phyloP scores from a whole-genome alignment of 2,888 invertebrate species.

The Dysmachus trigonus region DNA sequence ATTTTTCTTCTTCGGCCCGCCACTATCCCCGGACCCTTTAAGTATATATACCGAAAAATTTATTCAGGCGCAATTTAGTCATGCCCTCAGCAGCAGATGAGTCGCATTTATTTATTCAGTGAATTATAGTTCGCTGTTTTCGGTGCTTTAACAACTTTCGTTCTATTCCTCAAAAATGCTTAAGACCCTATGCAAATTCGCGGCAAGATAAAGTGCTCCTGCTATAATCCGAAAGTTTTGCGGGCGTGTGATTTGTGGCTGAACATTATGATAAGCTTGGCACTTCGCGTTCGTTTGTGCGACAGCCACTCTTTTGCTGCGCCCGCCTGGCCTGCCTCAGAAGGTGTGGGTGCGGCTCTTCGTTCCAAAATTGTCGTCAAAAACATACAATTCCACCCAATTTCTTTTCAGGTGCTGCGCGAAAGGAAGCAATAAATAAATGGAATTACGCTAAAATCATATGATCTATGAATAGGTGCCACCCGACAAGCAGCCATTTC shows the following conservation, averaged over 20 bases:
- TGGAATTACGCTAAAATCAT: neutral
- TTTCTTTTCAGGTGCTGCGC: neutral
- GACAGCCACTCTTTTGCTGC: neutral
- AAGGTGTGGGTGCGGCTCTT: neutral
- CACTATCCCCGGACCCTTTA: neutral
- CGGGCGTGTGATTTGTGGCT: neutral
- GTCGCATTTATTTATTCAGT: slow-evolving; percentile 12
- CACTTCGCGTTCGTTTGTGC: slow-evolving; percentile 7
- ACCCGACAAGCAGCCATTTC: neutral
- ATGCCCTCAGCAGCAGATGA: slow-evolving; percentile 12
- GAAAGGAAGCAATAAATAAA: neutral
- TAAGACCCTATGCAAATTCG: neutral
- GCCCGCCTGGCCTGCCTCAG: neutral
- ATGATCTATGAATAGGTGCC: neutral
- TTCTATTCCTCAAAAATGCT: slow-evolving; percentile 14
- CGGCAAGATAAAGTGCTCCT: neutral
- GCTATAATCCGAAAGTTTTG: slow-evolving; percentile 6
- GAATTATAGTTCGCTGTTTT: slow-evolving; percentile 18
- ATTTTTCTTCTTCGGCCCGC: slow-evolving; percentile 3
- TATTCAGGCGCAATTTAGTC: slow-evolving; percentile 16
- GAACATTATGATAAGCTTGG: slow-evolving; percentile 17
- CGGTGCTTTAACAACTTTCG: slow-evolving; percentile 6
- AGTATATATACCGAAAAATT: neutral
- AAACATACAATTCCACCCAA: neutral
- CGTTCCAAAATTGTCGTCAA: neutral